Conservation (phyloP, 92 coral and sea anemone genomes). For the Epizoanthus scotinus region DNA sequence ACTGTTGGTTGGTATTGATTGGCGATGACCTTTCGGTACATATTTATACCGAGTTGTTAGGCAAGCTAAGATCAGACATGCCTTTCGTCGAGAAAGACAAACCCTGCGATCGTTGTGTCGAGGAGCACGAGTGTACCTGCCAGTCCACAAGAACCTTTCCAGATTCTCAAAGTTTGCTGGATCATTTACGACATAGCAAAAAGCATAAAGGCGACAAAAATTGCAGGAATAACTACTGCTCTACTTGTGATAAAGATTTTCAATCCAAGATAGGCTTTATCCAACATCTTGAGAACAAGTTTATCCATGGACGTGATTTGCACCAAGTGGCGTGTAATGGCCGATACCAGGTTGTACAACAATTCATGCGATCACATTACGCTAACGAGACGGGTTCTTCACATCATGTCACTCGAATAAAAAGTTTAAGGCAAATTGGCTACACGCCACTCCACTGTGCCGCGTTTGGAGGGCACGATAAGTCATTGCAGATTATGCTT, state of each 20-base stretch:
- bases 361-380: slow-evolving; percentile 43
- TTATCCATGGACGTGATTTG: slow-evolving; percentile 56
- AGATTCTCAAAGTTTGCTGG: slow-evolving; percentile 24
- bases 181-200: slow-evolving; percentile 38
- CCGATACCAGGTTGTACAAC: slow-evolving; percentile 36
- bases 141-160: slow-evolving; percentile 38
- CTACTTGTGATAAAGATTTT: slow-evolving; percentile 39
- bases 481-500: slow-evolving; percentile 67
- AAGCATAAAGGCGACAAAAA: slow-evolving; percentile 1
- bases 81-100: slow-evolving; percentile 51
- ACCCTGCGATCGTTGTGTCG: slow-evolving; percentile 51
- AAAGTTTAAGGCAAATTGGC: slow-evolving; percentile 49
- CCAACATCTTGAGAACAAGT: slow-evolving; percentile 58
- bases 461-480: slow-evolving; percentile 66
- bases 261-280: slow-evolving; percentile 39
- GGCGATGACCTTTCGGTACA: too few relatives aligned
- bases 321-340: slow-evolving; percentile 80
- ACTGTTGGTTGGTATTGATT: too few relatives aligned
- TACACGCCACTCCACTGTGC: slow-evolving; percentile 84
- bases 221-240: slow-evolving; percentile 35
- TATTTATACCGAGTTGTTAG: too few relatives aligned
- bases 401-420: slow-evolving; percentile 27
- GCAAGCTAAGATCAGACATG: slow-evolving; percentile 23
- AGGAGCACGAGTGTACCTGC: slow-evolving; percentile 50
- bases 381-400: slow-evolving; percentile 63